phyloP scores from a whole-genome alignment of 2,113 vertebrate genomes.

The Chamaetylas fuelleborni region DNA sequence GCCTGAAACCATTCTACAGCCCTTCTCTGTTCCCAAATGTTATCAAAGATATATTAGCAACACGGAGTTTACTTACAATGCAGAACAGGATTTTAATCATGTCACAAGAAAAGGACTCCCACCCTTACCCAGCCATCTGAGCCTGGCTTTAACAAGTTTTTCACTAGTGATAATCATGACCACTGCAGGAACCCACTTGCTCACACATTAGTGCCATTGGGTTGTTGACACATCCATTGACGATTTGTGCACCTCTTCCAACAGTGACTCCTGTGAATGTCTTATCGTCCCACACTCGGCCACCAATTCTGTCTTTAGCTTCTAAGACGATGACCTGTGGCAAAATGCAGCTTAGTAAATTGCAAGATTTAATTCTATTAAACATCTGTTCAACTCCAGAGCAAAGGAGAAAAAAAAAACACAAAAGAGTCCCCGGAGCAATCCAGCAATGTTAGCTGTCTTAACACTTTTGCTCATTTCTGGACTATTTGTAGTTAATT shows the following conservation, averaged over 20 bases:
- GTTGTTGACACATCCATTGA: slow-evolving; percentile 97
- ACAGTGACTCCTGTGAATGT: slow-evolving; percentile 85
- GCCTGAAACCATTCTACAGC: neutral
- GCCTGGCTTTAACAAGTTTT: neutral
- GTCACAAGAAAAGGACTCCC: neutral
- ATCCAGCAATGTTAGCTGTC: neutral
- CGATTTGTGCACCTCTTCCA: slow-evolving; percentile 93
- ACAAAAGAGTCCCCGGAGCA: accelerated
- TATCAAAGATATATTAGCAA: neutral
- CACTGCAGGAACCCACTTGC: slow-evolving; percentile 82
- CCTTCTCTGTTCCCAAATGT: neutral
- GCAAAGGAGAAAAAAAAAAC: neutral
- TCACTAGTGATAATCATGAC: neutral
- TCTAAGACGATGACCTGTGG: slow-evolving; percentile 89
- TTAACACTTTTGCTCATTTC: neutral
- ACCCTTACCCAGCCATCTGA: neutral
- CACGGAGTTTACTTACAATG: neutral
- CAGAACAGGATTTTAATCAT: neutral
- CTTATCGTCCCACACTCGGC: slow-evolving; percentile 91
- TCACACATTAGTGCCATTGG: slow-evolving; percentile 97
- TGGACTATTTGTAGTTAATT: neutral
- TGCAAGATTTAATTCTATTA: neutral
- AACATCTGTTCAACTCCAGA: neutral
- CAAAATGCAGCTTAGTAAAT: neutral
- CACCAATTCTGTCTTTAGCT: slow-evolving; percentile 92